Conservation (phyloP, 2,113 vertebrate species). For the Lipotes vexillifer region DNA sequence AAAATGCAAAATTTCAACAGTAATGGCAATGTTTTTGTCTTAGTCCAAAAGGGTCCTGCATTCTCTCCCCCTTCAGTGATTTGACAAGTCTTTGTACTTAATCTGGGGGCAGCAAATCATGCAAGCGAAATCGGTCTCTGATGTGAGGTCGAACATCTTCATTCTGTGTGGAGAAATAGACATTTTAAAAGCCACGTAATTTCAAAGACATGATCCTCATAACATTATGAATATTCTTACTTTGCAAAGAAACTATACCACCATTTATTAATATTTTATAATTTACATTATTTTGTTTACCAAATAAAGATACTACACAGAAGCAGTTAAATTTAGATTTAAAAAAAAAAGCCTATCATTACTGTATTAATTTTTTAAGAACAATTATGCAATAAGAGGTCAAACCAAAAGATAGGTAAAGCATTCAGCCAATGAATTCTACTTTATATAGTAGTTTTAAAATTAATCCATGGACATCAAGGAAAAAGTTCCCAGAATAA, state of each 20-base stretch:
- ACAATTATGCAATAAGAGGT: not conserved
- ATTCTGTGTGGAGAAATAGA: slow-evolving; percentile 82
- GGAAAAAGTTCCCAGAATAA: not conserved
- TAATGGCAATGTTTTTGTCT: slow-evolving; percentile 95
- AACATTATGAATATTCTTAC: fast-evolving
- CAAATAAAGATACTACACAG: not conserved
- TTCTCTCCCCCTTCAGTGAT: slow-evolving; percentile 82
- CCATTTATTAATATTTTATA: not conserved
- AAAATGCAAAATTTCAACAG: slow-evolving; percentile 89
- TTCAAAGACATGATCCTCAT: not conserved
- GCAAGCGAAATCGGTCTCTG: slow-evolving; percentile 97
- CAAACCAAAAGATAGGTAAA: not conserved
- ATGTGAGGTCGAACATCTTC: slow-evolving; percentile 98
- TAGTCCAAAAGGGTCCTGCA: slow-evolving; percentile 90
- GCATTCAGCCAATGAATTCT: not conserved
- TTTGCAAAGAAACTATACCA: not conserved
- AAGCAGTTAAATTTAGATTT: slow-evolving; percentile 2
- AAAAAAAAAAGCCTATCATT: not conserved
- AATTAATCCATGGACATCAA: not conserved
- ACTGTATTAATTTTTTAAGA: not conserved
- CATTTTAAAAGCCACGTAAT: not conserved
- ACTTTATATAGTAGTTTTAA: not conserved
- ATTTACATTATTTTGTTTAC: not conserved
- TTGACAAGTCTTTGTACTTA: slow-evolving; percentile 82
- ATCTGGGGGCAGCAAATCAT: slow-evolving; percentile 97